phyloP scores from a whole-genome alignment of 2,888 invertebrate genomes.

The Polylopha cassiicola region DNA sequence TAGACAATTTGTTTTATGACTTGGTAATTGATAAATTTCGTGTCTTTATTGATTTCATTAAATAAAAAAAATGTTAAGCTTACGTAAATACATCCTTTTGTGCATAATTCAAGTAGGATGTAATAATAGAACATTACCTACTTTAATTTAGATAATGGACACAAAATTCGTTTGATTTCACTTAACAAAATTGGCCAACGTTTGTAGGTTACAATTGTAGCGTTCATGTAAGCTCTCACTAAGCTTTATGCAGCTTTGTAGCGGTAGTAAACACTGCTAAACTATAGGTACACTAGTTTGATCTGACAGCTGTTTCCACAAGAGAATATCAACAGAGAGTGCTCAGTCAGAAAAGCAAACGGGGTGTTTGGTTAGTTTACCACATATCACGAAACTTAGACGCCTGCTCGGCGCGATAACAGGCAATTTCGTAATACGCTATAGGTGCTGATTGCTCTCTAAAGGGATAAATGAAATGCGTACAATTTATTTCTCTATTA shows the following conservation, averaged over 20 bases:
- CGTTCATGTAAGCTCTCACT: constrained; percentile 9
- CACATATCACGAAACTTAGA: constrained; percentile 33
- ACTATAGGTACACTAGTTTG: constrained; percentile 28
- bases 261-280: constrained; percentile 17
- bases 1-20: not conserved
- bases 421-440: constrained; percentile 46
- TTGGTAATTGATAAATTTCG: too few relatives aligned
- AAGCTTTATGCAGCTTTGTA: constrained; percentile 11
- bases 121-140: too few relatives aligned
- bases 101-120: too few relatives aligned
- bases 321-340: constrained; percentile 35
- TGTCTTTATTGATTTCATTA: too few relatives aligned
- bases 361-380: constrained; percentile 2
- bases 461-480: constrained; percentile 69
- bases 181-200: not conserved
- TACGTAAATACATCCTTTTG: too few relatives aligned
- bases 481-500: constrained; percentile 76
- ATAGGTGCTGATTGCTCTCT: constrained; percentile 57
- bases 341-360: constrained; percentile 30
- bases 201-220: constrained; percentile 3
- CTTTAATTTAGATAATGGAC: not conserved
- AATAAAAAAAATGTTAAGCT: too few relatives aligned
- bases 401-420: constrained; percentile 54
- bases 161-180: too few relatives aligned
- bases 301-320: constrained; percentile 39